phyloP scores from a whole-genome alignment of 1,140 invertebrate genomes.

The Diabrotica undecimpunctata region DNA sequence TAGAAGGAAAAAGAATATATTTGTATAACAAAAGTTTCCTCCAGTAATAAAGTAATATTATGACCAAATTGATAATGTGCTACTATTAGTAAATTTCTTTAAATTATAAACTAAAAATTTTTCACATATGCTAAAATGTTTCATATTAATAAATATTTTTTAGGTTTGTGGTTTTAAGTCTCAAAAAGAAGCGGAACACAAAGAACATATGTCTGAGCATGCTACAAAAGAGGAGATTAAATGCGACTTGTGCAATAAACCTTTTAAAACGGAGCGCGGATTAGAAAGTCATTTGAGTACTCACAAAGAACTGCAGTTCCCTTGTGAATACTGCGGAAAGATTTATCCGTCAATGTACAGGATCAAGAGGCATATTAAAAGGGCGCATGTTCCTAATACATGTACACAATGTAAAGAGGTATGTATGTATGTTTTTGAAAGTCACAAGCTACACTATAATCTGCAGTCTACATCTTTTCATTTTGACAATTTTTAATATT shows the following conservation, averaged over 20 bases:
- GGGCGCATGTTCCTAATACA: conserved; percentile 34
- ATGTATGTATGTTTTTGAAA: conserved; percentile 27
- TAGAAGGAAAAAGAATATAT: no score
- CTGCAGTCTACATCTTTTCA: background rate
- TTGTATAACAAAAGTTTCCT: no score
- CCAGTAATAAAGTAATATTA: no score
- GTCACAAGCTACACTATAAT: conserved; percentile 14
- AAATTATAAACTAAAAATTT: no score
- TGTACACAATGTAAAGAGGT: conserved; percentile 35
- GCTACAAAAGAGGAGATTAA: conserved; percentile 28
- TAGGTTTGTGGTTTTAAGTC: conserved; percentile 33
- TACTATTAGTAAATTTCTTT: no score
- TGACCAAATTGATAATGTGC: no score
- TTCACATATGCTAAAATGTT: no score
- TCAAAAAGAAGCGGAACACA: conserved; percentile 19
- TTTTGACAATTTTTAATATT: background rate
- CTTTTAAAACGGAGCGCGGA: conserved; percentile 31
- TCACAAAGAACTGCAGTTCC: conserved; percentile 36
- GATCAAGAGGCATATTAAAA: conserved; percentile 34
- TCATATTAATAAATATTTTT: conserved; percentile 4
- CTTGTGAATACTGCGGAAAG: conserved; percentile 37
- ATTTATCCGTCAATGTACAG: conserved; percentile 36
- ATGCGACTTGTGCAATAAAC: conserved; percentile 33
- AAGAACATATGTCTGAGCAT: conserved; percentile 27
- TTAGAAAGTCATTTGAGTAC: conserved; percentile 30